Conservation (phyloP, 1,140 invertebrate species). For the Drusus annulatus region DNA sequence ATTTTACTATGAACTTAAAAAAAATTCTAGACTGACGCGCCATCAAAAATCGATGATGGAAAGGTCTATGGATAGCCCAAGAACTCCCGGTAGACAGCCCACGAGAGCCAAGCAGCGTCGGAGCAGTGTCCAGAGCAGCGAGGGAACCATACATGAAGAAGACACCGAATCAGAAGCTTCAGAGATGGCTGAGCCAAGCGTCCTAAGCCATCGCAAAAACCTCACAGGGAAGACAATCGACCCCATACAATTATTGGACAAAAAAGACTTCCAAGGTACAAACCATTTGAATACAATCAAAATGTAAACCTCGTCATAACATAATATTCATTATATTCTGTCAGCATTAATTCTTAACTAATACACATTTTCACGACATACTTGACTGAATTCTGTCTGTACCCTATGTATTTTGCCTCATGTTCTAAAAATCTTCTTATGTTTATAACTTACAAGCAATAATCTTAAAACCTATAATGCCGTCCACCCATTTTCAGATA, state of each 20-base stretch:
- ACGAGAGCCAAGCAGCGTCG: slow-evolving; percentile 49
- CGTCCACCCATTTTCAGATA: too few relatives aligned
- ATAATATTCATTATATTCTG: too few relatives aligned
- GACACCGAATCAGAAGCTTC: slow-evolving; percentile 39
- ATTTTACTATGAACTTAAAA: not conserved
- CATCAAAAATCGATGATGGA: slow-evolving; percentile 64
- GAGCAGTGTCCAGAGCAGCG: slow-evolving; percentile 32
- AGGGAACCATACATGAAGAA: slow-evolving; percentile 31
- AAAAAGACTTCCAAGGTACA: slow-evolving; percentile 63
- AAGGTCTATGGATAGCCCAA: slow-evolving; percentile 48
- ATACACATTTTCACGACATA: too few relatives aligned
- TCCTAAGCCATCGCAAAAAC: slow-evolving; percentile 55
- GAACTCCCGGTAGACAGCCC: slow-evolving; percentile 52
- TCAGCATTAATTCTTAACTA: too few relatives aligned
- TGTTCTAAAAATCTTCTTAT: too few relatives aligned
- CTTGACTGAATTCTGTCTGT: too few relatives aligned
- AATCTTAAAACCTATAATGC: too few relatives aligned
- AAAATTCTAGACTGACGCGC: slow-evolving; percentile 62
- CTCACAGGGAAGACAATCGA: slow-evolving; percentile 62
- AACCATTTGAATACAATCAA: not conserved
- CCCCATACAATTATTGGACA: slow-evolving; percentile 62
- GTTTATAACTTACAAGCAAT: too few relatives aligned
- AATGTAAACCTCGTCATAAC: too few relatives aligned
- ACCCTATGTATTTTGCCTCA: too few relatives aligned
- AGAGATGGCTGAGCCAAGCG: slow-evolving; percentile 48